Percentiles rank a stretch among this genome's conserved stretches.
Evolutionary conservation across 1,140 invertebrate species (phyloP).

Genomic region (Polyergus mexicanus): DNA sequence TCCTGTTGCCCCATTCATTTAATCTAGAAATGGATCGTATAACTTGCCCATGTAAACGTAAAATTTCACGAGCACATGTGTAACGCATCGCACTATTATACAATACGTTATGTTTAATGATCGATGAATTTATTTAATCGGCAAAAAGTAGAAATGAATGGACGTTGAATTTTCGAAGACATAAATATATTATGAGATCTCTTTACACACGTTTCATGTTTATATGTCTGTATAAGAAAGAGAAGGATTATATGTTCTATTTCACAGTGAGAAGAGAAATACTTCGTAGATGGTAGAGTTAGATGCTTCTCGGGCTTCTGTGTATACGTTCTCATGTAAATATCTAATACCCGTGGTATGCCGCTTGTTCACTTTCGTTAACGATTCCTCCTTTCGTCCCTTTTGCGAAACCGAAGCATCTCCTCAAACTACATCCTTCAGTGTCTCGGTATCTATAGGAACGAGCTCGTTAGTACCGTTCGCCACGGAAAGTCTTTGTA

Average conservation of each 20-base stretch:
- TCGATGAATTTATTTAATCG: conserved; percentile 14
- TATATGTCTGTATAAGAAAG: neutral
- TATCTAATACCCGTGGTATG: conserved; percentile 32
- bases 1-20: conserved; percentile 54
- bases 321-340: conserved; percentile 41
- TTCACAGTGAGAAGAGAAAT: neutral
- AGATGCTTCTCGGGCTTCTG: neutral
- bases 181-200: neutral
- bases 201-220: neutral
- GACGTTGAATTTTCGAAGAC: neutral
- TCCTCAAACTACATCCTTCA: conserved; percentile 24
- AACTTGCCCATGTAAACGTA: conserved; percentile 30
- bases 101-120: neutral
- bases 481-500: conserved; percentile 48
- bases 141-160: neutral
- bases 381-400: conserved; percentile 33
- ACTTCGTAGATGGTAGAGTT: neutral
- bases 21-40: conserved; percentile 56
- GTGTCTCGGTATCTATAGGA: conserved; percentile 40
- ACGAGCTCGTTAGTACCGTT: conserved; percentile 44
- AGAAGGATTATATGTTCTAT: neutral
- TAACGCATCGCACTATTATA: neutral
- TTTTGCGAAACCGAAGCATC: neutral
- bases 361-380: conserved; percentile 52
- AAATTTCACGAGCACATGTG: conserved; percentile 38